Base-by-base conservation (phyloP, 2,888 invertebrate species). In the Xiphydria camelus region DNA sequence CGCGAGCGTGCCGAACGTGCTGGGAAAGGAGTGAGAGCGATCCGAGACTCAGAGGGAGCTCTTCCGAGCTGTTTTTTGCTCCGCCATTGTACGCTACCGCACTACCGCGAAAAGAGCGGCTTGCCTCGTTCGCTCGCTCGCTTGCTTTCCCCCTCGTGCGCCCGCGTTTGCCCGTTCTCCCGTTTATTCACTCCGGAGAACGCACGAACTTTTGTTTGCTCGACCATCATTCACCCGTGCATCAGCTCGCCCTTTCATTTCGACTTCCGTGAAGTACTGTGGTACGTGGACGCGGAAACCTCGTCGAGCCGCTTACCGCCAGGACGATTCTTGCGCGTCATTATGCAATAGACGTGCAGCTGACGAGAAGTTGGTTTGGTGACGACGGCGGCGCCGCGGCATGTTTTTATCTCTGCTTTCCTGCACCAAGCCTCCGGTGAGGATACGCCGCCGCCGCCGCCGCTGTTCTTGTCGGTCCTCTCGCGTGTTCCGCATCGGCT, bases 291-390 rank as follows among this genome's bases (percentile, higher is more conserved):
- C 45, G 47, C 41, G 41, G 40, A 34, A n/a, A 39, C 38, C 22
- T 29, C 49, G 48, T 17, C 37, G 42, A 31, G 39, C 18, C 17
- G 32, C 23, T 34, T 45, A 26, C 45, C 31, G 32, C 41, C 46
- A 40, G 36, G 41, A 25, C 17, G 12, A 31, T 38, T 62, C 65
- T 65, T 62, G 59, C 64, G 64, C 66, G 66, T 66, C 67, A 70
- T 74, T 74, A 74, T 70, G 73, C 73, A 73, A 73, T 64, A 62
- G 47, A 59, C 41, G 45, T 41, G 50, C 57, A 47, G 52, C 39
- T 37, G 55, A 50, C 49, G 43, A 41, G 41, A 49, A 38, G 47
- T 44, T 39, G 42, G 41, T 46, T 36, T 49, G 51, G 47, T 52
- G 53, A 50, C 53, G 53, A 26, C 32, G 32, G 29, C 31, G 35